phyloP scores from a whole-genome alignment of 2,888 invertebrate genomes.

The Drosophila colorata region DNA sequence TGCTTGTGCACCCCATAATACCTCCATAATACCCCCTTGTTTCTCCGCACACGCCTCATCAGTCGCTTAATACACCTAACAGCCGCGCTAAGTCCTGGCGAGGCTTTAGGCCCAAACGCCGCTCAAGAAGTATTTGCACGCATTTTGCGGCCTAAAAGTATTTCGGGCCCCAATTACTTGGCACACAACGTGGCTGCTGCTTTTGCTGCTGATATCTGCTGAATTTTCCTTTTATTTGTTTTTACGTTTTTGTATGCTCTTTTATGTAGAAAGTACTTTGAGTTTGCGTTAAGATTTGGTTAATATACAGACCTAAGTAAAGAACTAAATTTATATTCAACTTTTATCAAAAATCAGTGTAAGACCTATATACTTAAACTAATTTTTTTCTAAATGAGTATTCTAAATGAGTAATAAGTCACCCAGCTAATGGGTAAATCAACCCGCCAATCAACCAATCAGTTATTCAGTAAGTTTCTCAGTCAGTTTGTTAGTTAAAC shows the following conservation, averaged over 20 bases:
- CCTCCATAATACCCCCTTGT: background rate
- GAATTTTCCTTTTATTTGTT: constrained; percentile 34
- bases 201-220: constrained; percentile 33
- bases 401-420: no score
- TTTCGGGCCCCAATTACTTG: constrained; percentile 59
- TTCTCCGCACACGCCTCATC: background rate
- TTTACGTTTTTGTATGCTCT: constrained; percentile 17
- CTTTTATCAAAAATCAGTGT: background rate
- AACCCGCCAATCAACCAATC: no score
- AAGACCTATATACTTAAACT: no score
- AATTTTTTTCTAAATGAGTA: background rate
- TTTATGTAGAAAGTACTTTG: background rate
- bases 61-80: constrained; percentile 58
- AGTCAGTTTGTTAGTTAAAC: no score
- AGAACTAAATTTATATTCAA: no score
- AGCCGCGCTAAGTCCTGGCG: constrained; percentile 63
- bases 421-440: no score
- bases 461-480: no score
- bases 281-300: background rate
- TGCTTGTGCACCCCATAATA: background rate
- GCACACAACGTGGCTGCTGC: constrained; percentile 27
- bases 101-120: constrained; percentile 44
- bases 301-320: background rate
- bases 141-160: constrained; percentile 66
- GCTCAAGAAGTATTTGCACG: constrained; percentile 59